Conservation (phyloP, 2,113 vertebrate genomes). For the Poeciliopsis retropinna region DNA sequence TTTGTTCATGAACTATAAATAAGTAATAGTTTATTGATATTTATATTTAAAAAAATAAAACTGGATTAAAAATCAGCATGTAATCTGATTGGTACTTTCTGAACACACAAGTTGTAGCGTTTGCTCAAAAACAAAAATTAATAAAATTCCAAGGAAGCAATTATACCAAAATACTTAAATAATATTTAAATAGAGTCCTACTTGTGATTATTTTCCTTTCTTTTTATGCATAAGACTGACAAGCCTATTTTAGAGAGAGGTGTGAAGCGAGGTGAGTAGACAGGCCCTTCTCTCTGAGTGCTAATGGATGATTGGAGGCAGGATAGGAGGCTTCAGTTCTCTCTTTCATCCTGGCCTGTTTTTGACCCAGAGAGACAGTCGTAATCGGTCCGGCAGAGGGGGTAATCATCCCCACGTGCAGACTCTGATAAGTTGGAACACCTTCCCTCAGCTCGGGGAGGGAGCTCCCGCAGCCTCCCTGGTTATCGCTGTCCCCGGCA, state of each 20-base stretch:
- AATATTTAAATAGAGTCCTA: constrained; percentile 50
- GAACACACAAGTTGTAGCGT: constrained; percentile 51
- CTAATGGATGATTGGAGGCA: constrained; percentile 91
- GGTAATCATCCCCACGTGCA: constrained; percentile 97
- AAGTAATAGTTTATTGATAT: too few species aligned
- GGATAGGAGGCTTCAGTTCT: constrained; percentile 94
- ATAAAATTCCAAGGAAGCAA: constrained; percentile 63
- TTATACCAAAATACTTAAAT: constrained; percentile 64
- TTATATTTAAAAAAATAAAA: background rate
- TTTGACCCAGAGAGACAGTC: constrained; percentile 90
- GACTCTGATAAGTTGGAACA: constrained; percentile 98
- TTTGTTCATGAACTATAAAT: too few species aligned
- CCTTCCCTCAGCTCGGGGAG: constrained; percentile 89
- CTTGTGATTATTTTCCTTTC: constrained; percentile 61
- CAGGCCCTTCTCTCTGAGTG: constrained; percentile 84
- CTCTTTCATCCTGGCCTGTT: constrained; percentile 95
- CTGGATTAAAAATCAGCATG: background rate
- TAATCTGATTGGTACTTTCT: constrained; percentile 36
- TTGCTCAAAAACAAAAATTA: constrained; percentile 71
- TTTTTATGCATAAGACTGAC: constrained; percentile 79
- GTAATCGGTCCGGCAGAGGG: constrained; percentile 95
- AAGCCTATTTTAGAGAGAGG: constrained; percentile 75
- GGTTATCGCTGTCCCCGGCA: constrained; percentile 92
- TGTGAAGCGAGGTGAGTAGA: constrained; percentile 61
- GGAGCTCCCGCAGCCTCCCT: constrained; percentile 82